Percentiles rank a stretch among this genome's conserved stretches.
Evolutionary conservation across 1,140 invertebrate genomes (phyloP).

Genomic region (Tetramorium alpestre): DNA sequence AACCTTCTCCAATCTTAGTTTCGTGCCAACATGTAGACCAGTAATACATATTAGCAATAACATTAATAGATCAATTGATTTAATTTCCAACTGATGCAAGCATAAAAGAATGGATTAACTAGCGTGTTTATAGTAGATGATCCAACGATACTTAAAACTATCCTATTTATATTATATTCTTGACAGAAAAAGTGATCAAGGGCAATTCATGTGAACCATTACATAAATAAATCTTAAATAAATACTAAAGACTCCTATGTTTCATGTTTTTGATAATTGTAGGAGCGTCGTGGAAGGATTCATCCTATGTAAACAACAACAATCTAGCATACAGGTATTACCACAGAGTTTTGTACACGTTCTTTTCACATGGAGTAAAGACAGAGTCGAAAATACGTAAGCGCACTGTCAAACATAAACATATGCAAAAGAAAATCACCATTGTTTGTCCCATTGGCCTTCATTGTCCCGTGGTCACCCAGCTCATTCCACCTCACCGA

Average conservation of each 20-base stretch:
- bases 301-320: constrained; percentile 25
- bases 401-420: not conserved
- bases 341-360: not conserved
- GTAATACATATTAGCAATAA: not conserved
- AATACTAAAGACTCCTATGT: not conserved
- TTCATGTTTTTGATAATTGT: not conserved
- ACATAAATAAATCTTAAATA: not conserved
- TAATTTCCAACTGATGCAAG: not conserved
- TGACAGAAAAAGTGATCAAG: constrained; percentile 25
- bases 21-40: too few species aligned
- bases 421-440: constrained; percentile 75
- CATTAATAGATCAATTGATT: not conserved
- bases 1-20: not conserved
- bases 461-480: constrained; percentile 81
- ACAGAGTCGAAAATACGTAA: not conserved
- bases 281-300: not conserved
- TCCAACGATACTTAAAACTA: not conserved
- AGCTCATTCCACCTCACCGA: constrained; percentile 81
- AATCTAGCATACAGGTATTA: too few species aligned
- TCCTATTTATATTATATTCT: not conserved
- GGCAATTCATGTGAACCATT: not conserved
- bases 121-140: not conserved
- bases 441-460: constrained; percentile 86
- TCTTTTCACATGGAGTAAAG: too few species aligned
- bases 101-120: not conserved